Evolutionary conservation across 2,888 invertebrate genomes (phyloP).

Genomic region (Maniola hyperantus): DNA sequence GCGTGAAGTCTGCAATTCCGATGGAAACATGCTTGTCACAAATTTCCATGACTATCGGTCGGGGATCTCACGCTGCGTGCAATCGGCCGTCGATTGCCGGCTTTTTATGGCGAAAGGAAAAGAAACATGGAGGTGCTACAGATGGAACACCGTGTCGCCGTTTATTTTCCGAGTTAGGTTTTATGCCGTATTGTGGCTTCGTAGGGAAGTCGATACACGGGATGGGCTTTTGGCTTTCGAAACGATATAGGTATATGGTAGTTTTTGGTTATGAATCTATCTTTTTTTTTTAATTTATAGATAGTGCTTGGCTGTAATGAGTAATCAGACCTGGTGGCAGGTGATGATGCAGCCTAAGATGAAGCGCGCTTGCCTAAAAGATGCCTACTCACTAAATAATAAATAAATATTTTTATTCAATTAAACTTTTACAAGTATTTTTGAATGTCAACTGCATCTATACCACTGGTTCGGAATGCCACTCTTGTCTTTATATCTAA

Average conservation of each 20-base stretch:
- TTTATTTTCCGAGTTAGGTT: slow-evolving; percentile 28
- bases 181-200: slow-evolving; percentile 13
- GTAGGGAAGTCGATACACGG: neutral
- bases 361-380: no score
- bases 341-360: no score
- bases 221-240: neutral
- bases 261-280: no score
- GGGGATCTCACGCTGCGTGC: slow-evolving; percentile 42
- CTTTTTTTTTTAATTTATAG: no score
- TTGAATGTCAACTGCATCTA: no score
- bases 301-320: no score
- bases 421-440: no score
- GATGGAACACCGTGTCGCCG: slow-evolving; percentile 39
- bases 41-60: slow-evolving; percentile 45
- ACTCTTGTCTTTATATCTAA: no score
- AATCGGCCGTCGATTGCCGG: slow-evolving; percentile 40
- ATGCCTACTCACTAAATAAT: no score
- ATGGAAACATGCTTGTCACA: slow-evolving; percentile 45
- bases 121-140: slow-evolving; percentile 34
- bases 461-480: no score
- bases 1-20: slow-evolving; percentile 45
- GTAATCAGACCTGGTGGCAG: no score
- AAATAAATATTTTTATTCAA: no score
- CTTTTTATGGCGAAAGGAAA: slow-evolving; percentile 38
- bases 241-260: neutral